These are phyloP conservation scores for Hipposideros larvatus DNA, from an alignment of 2,797 vertebrate species.

Conservation along the genomic window DNA sequence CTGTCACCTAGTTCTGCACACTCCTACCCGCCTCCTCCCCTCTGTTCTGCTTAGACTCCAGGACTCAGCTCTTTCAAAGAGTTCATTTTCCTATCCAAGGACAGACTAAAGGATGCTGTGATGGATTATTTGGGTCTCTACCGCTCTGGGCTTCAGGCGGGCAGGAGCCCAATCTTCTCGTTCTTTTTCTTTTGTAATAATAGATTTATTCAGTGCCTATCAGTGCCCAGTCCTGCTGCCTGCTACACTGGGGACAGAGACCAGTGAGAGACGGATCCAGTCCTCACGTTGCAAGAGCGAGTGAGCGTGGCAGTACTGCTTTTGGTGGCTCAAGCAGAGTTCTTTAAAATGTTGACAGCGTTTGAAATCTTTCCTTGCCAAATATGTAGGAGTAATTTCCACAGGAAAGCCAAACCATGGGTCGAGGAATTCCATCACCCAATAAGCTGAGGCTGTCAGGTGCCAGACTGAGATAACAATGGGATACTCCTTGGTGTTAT, in stretches of 20 bases:
- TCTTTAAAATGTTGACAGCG: neutral
- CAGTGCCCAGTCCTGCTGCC: neutral
- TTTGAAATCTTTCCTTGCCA: neutral
- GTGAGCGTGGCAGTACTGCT: fast-evolving
- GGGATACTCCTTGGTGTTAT: neutral
- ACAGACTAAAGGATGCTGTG: neutral
- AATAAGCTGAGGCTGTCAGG: neutral
- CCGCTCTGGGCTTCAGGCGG: neutral
- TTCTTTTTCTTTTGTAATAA: neutral
- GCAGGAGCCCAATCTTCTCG: neutral
- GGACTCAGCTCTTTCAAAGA: neutral
- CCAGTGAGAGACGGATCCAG: neutral
- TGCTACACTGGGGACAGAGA: neutral
- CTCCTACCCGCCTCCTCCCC: neutral
- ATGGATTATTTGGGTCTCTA: neutral
- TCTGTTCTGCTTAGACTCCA: neutral
- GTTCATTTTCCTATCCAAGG: neutral
- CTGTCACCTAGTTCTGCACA: neutral
- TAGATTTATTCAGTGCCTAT: neutral
- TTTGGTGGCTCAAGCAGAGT: neutral
- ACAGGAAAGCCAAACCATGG: neutral
- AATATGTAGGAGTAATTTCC: neutral
- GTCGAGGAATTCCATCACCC: neutral
- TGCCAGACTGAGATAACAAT: neutral
- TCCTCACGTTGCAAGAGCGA: neutral